Conservation (phyloP, 2,797 vertebrate species). For the Mycteria americana region DNA sequence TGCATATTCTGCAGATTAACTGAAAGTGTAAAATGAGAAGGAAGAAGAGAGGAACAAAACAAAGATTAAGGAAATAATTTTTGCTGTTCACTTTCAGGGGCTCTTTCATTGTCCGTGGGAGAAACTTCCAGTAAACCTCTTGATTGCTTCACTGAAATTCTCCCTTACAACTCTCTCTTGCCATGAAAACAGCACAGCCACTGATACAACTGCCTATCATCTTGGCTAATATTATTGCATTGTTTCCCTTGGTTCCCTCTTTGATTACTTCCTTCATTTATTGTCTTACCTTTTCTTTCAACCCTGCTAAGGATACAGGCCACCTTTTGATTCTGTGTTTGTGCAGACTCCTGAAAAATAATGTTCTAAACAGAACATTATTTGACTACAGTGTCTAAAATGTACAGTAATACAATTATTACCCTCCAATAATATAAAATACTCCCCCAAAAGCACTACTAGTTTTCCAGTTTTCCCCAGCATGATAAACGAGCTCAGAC, state of each 20-base stretch:
- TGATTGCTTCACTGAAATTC: slow-evolving; percentile 11
- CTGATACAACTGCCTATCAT: not conserved
- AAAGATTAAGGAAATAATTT: not conserved
- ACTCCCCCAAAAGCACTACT: not conserved
- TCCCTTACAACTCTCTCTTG: not conserved
- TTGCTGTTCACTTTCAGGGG: not conserved
- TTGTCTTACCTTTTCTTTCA: not conserved
- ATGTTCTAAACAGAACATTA: not conserved
- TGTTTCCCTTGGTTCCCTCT: not conserved
- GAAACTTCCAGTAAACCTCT: not conserved
- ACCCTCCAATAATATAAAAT: not conserved
- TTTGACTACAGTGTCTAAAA: not conserved
- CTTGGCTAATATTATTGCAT: not conserved
- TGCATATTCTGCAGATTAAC: not conserved
- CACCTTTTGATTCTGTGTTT: not conserved
- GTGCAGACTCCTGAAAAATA: not conserved
- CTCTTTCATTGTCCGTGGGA: not conserved
- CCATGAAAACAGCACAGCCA: not conserved
- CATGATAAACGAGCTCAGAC: not conserved
- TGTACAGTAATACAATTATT: not conserved
- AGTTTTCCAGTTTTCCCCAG: not conserved
- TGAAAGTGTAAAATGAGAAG: not conserved
- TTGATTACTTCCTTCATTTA: not conserved
- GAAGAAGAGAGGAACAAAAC: not conserved
- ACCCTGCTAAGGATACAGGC: not conserved